These are phyloP conservation scores for Labeo catla DNA, from an alignment of 2,113 vertebrate species.

Conservation along the genomic window DNA sequence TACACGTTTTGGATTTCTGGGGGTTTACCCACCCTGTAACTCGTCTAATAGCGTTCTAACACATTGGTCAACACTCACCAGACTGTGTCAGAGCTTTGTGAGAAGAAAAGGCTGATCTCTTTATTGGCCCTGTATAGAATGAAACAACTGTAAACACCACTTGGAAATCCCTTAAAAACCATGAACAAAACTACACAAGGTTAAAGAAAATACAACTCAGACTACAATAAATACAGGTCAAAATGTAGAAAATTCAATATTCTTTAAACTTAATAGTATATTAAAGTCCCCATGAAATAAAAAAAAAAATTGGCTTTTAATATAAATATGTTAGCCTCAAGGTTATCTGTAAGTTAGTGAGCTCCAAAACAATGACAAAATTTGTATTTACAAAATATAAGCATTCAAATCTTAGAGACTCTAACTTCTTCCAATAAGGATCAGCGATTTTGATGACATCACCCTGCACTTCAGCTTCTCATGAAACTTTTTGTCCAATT, in stretches of 20 bases:
- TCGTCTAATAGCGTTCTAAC: neutral
- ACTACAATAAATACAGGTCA: neutral
- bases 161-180: neutral
- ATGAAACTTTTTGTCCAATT: too few species aligned
- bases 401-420: too few species aligned
- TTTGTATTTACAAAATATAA: too few species aligned
- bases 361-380: too few species aligned
- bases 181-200: neutral
- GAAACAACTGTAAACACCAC: neutral
- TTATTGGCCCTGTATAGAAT: slow-evolving; percentile 62
- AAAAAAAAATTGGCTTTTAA: too few species aligned
- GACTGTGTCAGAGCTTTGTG: slow-evolving; percentile 39
- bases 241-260: neutral
- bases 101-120: slow-evolving; percentile 66
- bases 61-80: slow-evolving; percentile 57
- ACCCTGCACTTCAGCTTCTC: too few species aligned
- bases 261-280: neutral
- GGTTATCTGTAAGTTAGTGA: too few species aligned
- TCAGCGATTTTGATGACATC: too few species aligned
- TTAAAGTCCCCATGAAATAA: too few species aligned
- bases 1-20: neutral
- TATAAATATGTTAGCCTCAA: too few species aligned
- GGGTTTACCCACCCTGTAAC: neutral
- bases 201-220: neutral
- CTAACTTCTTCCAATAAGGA: too few species aligned